These are phyloP conservation scores for Acanthurus lineatus DNA, from an alignment of 2,797 vertebrate species.

Conservation along the genomic window DNA sequence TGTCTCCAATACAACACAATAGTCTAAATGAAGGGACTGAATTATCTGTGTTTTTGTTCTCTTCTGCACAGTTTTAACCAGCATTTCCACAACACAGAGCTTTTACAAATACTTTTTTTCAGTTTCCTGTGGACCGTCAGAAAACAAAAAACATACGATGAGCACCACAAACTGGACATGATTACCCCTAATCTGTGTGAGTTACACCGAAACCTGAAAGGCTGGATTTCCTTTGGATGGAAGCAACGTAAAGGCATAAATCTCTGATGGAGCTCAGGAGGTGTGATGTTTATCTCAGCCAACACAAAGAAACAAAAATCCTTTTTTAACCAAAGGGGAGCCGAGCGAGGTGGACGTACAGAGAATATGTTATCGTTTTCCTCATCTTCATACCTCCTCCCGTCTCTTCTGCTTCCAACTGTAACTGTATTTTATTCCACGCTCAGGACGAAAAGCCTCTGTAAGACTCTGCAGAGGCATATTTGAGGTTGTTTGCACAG, in stretches of 20 bases:
- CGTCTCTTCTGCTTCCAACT: neutral
- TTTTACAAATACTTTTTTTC: constrained; percentile 11
- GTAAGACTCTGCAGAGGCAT: neutral
- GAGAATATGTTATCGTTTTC: neutral
- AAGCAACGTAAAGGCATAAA: constrained; percentile 3
- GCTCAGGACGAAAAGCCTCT: too few relatives aligned
- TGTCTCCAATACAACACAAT: constrained; percentile 9
- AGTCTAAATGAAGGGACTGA: neutral
- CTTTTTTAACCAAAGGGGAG: constrained; percentile 28
- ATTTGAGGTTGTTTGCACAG: constrained; percentile 4
- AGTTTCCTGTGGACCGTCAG: constrained; percentile 1
- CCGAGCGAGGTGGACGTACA: neutral
- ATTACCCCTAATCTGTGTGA: neutral
- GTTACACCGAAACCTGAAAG: neutral
- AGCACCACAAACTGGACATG: constrained; percentile 1
- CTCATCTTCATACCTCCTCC: constrained; percentile 6
- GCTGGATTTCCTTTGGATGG: constrained; percentile 19
- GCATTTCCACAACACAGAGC: constrained; percentile 14
- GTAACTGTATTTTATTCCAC: too few relatives aligned
- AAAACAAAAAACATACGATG: constrained; percentile 37
- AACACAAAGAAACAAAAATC: constrained; percentile 34
- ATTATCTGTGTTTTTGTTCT: constrained; percentile 26
- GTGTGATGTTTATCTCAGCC: constrained; percentile 52
- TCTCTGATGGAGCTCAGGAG: neutral
- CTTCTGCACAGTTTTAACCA: constrained; percentile 6